Base-by-base conservation (phyloP, 2,888 invertebrate species). In the Galerucella pusilla region DNA sequence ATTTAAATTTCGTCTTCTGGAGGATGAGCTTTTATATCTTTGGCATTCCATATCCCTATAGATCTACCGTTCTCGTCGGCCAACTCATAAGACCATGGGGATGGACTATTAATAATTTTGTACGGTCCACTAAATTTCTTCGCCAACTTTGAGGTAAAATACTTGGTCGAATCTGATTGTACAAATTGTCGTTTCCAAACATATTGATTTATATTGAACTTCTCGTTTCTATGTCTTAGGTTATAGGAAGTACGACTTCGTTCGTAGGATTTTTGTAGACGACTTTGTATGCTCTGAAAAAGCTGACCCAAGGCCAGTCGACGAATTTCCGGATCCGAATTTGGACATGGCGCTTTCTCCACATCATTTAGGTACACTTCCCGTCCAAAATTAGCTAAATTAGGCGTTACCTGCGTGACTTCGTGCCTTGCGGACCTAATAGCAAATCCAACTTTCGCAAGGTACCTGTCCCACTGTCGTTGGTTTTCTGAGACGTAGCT, bases 91-190 rank as follows among this genome's bases (percentile, higher is more conserved):
- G 57, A 54, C 57, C 69, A 57, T 0, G 59, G 35, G 6, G 57
- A 54, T 20, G 59, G 35, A 35, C 28, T 28, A 2, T 10, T 16
- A 25, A 16, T 35, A 14, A 68, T 68, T 9, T 14, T 54, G 68
- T 35, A 68, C 5, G 68, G 68, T 12, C 68, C 68, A 1, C 20
- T 20, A 25, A 68, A 68, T 35, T 68, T 68, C 28, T 2, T 7
- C 14, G 52, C 68, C 12, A 59, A 46, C 14, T 69, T 69, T 16
- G 69, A 28, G 11, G 69, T 14, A 42, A 59, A 69, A 12, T 68
- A 4, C 25, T 66, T 28, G 28, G 2, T 2, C 28, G 28, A 1
- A 28, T 46, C n/a, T n/a, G n/a, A n/a, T n/a, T n/a, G n/a, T n/a
- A n/a, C n/a, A n/a, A n/a, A n/a, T n/a, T n/a, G n/a, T n/a, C n/a